Conservation (phyloP, 2,797 vertebrate genomes). For the Sebastes iracundus region DNA sequence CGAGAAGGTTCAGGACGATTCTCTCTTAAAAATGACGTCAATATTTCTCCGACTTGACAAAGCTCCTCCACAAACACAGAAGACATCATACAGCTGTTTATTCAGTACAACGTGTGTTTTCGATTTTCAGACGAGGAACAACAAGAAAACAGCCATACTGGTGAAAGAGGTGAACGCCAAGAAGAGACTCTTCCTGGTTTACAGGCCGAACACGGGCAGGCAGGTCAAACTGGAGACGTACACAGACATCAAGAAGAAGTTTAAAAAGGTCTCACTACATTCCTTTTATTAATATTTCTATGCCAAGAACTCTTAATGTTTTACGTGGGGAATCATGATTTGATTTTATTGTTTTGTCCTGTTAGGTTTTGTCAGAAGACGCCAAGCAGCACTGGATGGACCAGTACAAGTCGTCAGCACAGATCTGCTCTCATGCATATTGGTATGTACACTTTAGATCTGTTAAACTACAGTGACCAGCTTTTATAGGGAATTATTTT, state of each 20-base stretch:
- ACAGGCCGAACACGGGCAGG: constrained; percentile 96
- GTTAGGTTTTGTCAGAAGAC: constrained; percentile 93
- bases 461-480: background rate
- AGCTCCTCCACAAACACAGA: background rate
- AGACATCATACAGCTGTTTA: background rate
- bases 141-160: constrained; percentile 95
- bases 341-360: rapidly evolving
- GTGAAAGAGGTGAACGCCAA: constrained; percentile 96
- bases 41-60: background rate
- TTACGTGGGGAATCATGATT: background rate
- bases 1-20: background rate
- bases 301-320: background rate
- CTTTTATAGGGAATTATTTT: background rate
- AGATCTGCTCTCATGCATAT: constrained; percentile 96
- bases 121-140: constrained; percentile 91
- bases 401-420: constrained; percentile 93
- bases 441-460: constrained; percentile 83
- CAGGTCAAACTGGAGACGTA: constrained; percentile 96
- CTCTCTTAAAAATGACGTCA: no score
- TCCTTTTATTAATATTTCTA: rapidly evolving
- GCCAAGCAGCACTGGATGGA: constrained; percentile 94
- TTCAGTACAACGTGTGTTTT: background rate
- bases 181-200: constrained; percentile 96
- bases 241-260: constrained; percentile 95
- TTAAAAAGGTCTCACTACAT: constrained; percentile 89